Percentiles rank a stretch among this genome's conserved stretches.
Evolutionary conservation across 2,888 invertebrate species (phyloP).

Genomic region (Adineta ricciae): DNA sequence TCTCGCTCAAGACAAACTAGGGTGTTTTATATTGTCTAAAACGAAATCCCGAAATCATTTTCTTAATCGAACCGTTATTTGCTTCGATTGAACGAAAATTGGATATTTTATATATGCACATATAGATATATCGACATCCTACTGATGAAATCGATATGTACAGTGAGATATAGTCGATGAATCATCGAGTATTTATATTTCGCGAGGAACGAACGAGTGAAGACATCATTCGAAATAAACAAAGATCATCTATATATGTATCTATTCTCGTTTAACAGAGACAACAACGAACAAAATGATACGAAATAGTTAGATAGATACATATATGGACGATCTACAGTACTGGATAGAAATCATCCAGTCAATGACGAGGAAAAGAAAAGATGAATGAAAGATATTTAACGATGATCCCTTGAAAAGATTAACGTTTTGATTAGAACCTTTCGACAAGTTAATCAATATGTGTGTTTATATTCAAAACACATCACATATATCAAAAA

Average conservation of each 20-base stretch:
- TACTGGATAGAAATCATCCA: background rate
- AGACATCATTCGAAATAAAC: background rate
- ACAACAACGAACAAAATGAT: background rate
- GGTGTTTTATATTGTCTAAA: background rate
- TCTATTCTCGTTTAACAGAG: background rate
- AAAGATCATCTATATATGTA: background rate
- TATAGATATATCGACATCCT: background rate
- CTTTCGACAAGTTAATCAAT: background rate
- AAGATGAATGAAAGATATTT: background rate
- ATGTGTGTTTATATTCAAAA: background rate
- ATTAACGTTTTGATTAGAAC: background rate
- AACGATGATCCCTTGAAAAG: background rate
- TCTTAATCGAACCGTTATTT: background rate
- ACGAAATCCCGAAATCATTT: background rate
- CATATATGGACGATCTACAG: background rate
- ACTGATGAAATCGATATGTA: background rate
- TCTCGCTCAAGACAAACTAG: background rate
- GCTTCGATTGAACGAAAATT: background rate
- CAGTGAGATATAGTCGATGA: background rate
- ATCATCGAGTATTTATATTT: constrained; percentile 3
- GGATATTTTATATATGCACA: background rate
- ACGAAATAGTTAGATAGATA: background rate
- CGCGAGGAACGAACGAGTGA: background rate
- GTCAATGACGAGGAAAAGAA: background rate
- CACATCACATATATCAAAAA: background rate